Evolutionary conservation across 2,797 vertebrate genomes (phyloP).

Genomic region (Pelodytes ibericus): DNA sequence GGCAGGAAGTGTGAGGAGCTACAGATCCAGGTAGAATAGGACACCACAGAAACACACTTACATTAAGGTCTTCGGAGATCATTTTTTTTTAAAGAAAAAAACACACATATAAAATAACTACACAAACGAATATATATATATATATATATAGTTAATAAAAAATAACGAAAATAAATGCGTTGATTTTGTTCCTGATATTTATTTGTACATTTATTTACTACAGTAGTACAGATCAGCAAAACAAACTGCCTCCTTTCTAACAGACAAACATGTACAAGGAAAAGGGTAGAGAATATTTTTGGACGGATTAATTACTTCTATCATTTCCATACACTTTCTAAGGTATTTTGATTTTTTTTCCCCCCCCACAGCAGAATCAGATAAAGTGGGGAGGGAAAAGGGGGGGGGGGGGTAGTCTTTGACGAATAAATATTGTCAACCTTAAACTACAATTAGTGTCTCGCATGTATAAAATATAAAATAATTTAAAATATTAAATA

Average conservation of each 20-base stretch:
- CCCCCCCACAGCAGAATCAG: constrained; percentile 6
- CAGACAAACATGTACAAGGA: constrained; percentile 34
- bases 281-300: not conserved
- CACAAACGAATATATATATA: too few species aligned
- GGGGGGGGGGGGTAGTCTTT: not conserved
- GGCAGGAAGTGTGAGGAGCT: too few species aligned
- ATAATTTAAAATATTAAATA: constrained; percentile 54
- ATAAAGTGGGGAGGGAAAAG: not conserved
- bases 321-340: not conserved
- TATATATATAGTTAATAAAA: too few species aligned
- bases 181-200: too few species aligned
- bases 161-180: too few species aligned
- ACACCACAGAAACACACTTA: too few species aligned
- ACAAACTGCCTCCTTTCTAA: constrained; percentile 24
- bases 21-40: too few species aligned
- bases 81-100: too few species aligned
- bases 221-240: constrained; percentile 45
- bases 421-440: constrained; percentile 48
- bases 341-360: constrained; percentile 23
- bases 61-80: too few species aligned
- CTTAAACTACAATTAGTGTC: constrained; percentile 52
- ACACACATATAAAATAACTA: too few species aligned
- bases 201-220: constrained; percentile 42
- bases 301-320: constrained; percentile 28
- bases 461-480: constrained; percentile 56